Conservation (phyloP, 2,113 vertebrate genomes). For the Oceanites oceanicus region DNA sequence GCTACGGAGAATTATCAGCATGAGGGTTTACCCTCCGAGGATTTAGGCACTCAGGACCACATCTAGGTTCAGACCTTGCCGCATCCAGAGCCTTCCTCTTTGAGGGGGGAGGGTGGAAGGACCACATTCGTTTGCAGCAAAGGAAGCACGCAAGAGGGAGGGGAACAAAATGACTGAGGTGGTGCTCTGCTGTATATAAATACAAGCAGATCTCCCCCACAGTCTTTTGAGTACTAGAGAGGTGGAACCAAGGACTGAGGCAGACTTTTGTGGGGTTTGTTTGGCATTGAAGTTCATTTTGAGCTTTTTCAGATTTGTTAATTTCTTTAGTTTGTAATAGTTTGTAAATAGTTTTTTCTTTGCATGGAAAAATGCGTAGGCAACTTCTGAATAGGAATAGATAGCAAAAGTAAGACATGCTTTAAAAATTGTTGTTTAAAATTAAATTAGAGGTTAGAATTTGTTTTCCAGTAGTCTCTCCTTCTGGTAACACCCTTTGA, state of each 20-base stretch:
- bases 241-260: background rate
- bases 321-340: background rate
- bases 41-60: background rate
- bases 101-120: background rate
- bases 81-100: background rate
- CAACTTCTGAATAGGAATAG: background rate
- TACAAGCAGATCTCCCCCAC: background rate
- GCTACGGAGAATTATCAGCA: background rate
- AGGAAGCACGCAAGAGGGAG: background rate
- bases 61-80: background rate
- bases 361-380: background rate
- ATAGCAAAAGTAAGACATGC: background rate
- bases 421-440: background rate
- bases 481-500: background rate
- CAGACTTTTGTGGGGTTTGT: background rate
- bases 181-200: background rate
- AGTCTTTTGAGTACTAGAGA: background rate
- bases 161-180: background rate
- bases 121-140: background rate
- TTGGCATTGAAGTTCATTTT: background rate
- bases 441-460: background rate
- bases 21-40: background rate
- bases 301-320: background rate
- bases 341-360: background rate
- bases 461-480: background rate